These are phyloP conservation scores for Antheraea assamensis DNA, from an alignment of 2,888 invertebrate species.

Conservation along the genomic window DNA sequence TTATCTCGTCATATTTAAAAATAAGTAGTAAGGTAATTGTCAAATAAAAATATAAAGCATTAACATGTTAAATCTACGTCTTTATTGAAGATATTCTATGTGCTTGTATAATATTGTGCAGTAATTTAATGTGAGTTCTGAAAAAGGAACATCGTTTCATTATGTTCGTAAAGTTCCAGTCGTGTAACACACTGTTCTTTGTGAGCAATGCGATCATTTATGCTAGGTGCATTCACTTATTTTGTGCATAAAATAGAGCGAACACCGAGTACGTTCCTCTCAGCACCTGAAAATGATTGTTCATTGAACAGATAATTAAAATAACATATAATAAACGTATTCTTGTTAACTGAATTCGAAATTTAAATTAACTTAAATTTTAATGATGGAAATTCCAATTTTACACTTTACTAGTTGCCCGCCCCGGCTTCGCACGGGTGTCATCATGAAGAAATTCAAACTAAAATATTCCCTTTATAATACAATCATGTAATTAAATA, in stretches of 20 bases:
- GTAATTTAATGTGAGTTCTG: conserved; percentile 2
- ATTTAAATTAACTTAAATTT: conserved; percentile 8
- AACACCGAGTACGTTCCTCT: conserved; percentile 69
- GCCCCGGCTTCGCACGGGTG: no score
- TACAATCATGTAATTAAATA: no score
- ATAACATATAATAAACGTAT: conserved; percentile 15
- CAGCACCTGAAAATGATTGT: conserved; percentile 54
- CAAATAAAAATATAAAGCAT: not conserved
- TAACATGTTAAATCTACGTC: not conserved
- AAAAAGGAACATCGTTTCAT: not conserved
- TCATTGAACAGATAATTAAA: conserved; percentile 28
- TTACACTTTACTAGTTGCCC: no score
- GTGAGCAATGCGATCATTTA: not conserved
- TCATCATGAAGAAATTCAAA: no score
- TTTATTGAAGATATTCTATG: not conserved
- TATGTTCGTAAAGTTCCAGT: not conserved
- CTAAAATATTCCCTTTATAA: no score
- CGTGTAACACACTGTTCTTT: conserved; percentile 2
- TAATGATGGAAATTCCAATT: no score
- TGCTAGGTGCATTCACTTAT: conserved; percentile 37
- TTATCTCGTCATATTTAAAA: not conserved
- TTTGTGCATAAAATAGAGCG: conserved; percentile 65
- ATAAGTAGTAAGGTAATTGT: not conserved
- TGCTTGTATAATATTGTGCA: not conserved
- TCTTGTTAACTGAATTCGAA: conserved; percentile 17